These are phyloP conservation scores for Lottia scabra DNA, from an alignment of 2,888 invertebrate genomes.

Conservation along the genomic window DNA sequence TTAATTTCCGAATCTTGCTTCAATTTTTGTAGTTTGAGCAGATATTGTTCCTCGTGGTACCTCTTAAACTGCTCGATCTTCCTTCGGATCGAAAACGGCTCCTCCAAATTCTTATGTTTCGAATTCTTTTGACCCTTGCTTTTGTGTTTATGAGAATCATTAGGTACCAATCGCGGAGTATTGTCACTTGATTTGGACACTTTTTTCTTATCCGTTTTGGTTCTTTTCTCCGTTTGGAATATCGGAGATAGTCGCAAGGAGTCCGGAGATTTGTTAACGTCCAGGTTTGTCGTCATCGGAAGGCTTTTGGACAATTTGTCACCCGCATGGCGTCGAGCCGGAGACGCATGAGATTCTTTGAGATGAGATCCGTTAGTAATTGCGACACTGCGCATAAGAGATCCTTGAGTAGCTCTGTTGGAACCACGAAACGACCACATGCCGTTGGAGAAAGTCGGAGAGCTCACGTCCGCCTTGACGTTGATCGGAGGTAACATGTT, in stretches of 20 bases:
- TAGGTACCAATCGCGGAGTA: constrained; percentile 9
- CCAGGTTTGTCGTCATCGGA: not conserved
- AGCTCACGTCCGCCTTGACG: constrained; percentile 25
- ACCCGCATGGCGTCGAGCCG: not conserved
- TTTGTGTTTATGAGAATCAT: not conserved
- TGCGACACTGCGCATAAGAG: not conserved
- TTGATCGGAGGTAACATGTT: constrained; percentile 41
- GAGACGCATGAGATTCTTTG: constrained; percentile 11
- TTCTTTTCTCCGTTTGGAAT: constrained; percentile 3
- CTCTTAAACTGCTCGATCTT: constrained; percentile 60
- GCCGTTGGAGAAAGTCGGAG: constrained; percentile 17
- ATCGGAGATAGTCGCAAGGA: constrained; percentile 12
- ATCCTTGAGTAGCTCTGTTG: not conserved
- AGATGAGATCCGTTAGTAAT: not conserved
- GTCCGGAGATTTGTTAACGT: constrained; percentile 14
- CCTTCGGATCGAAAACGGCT: constrained; percentile 56
- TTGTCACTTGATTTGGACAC: constrained; percentile 5
- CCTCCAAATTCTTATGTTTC: constrained; percentile 39
- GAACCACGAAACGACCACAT: constrained; percentile 13
- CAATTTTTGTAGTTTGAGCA: constrained; percentile 49
- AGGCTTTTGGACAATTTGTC: not conserved
- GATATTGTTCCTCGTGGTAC: constrained; percentile 60
- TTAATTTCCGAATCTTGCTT: constrained; percentile 50
- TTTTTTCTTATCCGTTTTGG: constrained; percentile 19
- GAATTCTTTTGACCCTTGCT: constrained; percentile 20